Evolutionary conservation across 2,888 invertebrate species (phyloP), one percentile per base, ranked within the genome.

Genomic region (Limnephilus rhombicus): DNA sequence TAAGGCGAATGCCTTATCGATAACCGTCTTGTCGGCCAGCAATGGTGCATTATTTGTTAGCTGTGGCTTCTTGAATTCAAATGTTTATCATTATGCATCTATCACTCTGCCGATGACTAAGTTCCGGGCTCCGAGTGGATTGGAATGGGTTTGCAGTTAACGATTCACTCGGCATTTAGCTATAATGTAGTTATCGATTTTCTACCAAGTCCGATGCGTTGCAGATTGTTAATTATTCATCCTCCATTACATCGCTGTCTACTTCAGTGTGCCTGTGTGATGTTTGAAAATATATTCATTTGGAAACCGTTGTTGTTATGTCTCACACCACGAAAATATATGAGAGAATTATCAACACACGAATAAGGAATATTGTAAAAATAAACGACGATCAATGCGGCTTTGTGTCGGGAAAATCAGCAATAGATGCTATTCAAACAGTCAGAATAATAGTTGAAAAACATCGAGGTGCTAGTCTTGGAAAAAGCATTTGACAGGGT

Each of bases 11-110:
- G 34, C 37, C 37, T 37, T 83, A 83, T 83, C 83, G 83, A 83
- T 83, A 83, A 15, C 83, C 3, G 68, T 68, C 83, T 83, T 83
- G 37, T 83, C 83, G 37, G 37, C 34, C 83, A 37, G 37, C 37
- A 2, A 37, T 37, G 3, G 34, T 37, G 83, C 34, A 83, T 37
- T 37, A 83, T 83, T 37, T 83, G 34, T 24, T 37, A 18, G 34
- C 15, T 24, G 83, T 37, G 37, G 83, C 83, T 82, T 3, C 82
- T 37, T 34, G 83, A 83, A 83, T 83, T 83, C 34, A 83, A 83
- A 83, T 83, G 83, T 24, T 82, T 34, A 68, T 68, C 37, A 83
- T 83, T 83, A 24, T 34, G 83, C 83, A 37, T 31, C 82, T 15
- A 37, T 37, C 82, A 31, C 37, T 34, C 83, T 83, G 83, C 34